Evolutionary conservation across 2,888 invertebrate species (phyloP), one percentile per base, ranked within the genome.

Genomic region (Agrochola macilenta): DNA sequence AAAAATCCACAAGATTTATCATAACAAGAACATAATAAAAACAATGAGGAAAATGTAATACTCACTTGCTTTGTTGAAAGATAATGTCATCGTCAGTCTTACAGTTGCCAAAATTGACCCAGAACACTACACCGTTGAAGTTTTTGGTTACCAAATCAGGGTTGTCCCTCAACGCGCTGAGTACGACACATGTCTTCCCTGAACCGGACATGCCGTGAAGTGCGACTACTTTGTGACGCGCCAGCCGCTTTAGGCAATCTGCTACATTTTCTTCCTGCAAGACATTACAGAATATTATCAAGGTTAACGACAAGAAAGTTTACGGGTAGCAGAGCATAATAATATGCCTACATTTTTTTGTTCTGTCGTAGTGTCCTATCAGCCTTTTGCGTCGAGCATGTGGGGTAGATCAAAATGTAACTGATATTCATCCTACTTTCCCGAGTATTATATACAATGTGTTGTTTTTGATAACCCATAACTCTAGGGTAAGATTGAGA

Each of bases 181-280:
- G 97, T 1, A 97, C 97, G 17, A 98, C 94, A 73, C 97, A 97
- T 0, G 98, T 97, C 94, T 98, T 98, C 46, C 98, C 98, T 85
- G 97, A 97, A 2, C 98, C 98, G n/a, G 98, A 97, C 98, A 98
- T 98, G 17, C 98, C 98, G 91, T 98, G 97, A 23, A 98, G 94
- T 0, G 97, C 97, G 5, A 98, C 93, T 82, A 97, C 97, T 79
- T 97, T 96, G 83, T 97, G 97, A 9, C 97, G 96, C 46, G 94
- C 89, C 39, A 98, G 90, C 2, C 90, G 88, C 69, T 91, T 91
- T 57, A 98, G 90, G 71, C 94, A 95, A n/a, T 87, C 81, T 64
- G 95, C 95, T 64, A 98, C 94, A 85, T 95, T 92, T 78, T 93
- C 84, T 87, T 97, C 96, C 97, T 97, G 89, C 7, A 81, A 74